Percentiles rank a stretch among this genome's conserved stretches.
Evolutionary conservation across 1,140 invertebrate species (phyloP).

Genomic region (Lucilia sericata): DNA sequence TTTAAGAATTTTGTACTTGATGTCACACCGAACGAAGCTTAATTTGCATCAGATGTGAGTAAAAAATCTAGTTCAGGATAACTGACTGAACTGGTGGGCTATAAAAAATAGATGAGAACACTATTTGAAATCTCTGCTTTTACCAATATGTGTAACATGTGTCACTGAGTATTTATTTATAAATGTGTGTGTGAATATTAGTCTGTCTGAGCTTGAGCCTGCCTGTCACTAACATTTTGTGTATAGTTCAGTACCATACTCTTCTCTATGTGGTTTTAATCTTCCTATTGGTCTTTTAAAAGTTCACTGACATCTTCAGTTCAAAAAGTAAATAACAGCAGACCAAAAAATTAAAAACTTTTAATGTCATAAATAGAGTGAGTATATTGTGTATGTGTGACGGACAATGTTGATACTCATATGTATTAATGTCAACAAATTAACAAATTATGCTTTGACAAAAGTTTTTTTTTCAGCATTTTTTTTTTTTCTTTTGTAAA

Average conservation of each 20-base stretch:
- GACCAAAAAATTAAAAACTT: slow-evolving; percentile 18
- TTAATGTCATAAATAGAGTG: slow-evolving; percentile 24
- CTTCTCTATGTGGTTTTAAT: background rate
- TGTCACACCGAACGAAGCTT: too few relatives aligned
- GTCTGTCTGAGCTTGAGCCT: background rate
- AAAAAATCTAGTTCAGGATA: too few relatives aligned
- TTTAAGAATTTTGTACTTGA: too few relatives aligned
- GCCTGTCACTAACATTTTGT: slow-evolving; percentile 20
- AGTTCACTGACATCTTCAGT: slow-evolving; percentile 33
- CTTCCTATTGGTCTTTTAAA: background rate
- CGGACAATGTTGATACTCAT: slow-evolving; percentile 37
- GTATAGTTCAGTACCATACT: background rate
- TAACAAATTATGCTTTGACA: slow-evolving; percentile 40
- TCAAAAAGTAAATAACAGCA: background rate
- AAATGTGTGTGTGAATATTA: background rate
- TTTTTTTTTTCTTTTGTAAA: background rate
- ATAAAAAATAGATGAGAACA: background rate
- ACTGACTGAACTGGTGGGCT: background rate
- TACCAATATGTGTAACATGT: slow-evolving; percentile 4
- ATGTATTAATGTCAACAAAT: slow-evolving; percentile 42
- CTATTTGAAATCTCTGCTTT: background rate
- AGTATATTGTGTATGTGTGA: slow-evolving; percentile 28
- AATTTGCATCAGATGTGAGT: too few relatives aligned
- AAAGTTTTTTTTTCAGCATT: too few relatives aligned
- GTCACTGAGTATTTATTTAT: background rate